Evolutionary conservation across 1,140 invertebrate species (phyloP).

Genomic region (Cherax destructor): DNA sequence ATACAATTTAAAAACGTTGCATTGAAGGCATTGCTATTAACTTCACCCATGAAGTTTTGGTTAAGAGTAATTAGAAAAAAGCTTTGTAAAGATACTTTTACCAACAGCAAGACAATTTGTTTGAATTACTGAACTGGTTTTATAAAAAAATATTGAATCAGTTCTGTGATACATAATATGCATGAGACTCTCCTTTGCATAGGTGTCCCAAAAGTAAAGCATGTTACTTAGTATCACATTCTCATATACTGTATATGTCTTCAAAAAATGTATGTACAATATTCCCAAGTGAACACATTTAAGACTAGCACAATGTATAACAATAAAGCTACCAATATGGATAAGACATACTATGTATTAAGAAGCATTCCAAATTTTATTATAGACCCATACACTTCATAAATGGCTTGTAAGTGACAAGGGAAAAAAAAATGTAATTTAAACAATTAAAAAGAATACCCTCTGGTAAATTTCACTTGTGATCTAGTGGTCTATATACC

Average conservation of each 20-base stretch:
- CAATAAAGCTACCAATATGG: background rate
- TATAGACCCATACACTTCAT: background rate
- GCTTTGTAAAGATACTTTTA: background rate
- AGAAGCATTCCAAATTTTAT: background rate
- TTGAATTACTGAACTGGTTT: background rate
- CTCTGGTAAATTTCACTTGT: no score
- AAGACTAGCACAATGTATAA: background rate
- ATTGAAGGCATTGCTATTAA: constrained; percentile 21
- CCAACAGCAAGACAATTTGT: background rate
- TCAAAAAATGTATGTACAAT: background rate
- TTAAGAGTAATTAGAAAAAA: background rate
- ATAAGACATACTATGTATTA: background rate
- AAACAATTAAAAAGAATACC: no score
- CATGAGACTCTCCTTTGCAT: no score
- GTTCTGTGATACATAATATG: background rate
- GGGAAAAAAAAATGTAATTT: no score
- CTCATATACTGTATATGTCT: no score
- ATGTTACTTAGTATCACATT: no score
- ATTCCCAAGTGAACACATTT: background rate
- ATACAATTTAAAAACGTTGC: constrained; percentile 24
- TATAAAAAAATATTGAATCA: background rate
- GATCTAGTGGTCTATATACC: no score
- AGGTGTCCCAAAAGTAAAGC: no score
- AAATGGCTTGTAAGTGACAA: background rate
- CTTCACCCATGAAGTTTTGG: background rate